Evolutionary conservation across 2,113 vertebrate genomes (phyloP).

Genomic region (Trogon melanurus): DNA sequence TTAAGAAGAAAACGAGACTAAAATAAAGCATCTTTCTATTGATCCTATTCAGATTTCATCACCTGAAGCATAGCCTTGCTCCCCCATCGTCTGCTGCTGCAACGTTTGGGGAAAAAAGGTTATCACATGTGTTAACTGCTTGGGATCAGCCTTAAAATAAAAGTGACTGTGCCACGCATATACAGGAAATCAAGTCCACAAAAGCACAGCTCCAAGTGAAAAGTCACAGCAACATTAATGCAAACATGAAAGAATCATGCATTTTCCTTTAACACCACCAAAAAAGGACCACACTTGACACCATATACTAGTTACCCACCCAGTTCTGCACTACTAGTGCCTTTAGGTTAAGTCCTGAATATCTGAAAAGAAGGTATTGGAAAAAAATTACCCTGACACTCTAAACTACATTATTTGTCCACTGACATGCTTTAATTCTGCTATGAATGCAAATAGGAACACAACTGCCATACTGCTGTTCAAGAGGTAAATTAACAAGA

Average conservation of each 20-base stretch:
- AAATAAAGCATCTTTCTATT: background rate
- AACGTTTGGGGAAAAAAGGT: background rate
- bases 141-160: background rate
- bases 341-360: background rate
- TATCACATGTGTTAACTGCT: rapidly evolving
- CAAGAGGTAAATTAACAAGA: background rate
- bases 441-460: background rate
- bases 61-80: background rate
- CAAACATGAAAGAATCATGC: background rate
- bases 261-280: background rate
- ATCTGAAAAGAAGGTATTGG: background rate
- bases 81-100: background rate
- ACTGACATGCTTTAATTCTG: background rate
- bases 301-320: background rate
- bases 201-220: background rate
- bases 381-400: background rate
- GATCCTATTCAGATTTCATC: background rate
- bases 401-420: background rate
- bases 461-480: background rate
- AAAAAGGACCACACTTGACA: background rate
- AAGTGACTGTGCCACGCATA: background rate
- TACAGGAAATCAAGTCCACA: background rate
- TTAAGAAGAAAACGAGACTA: background rate
- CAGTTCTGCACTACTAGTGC: background rate
- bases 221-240: background rate